Evolutionary conservation across 2,888 invertebrate genomes (phyloP).

Genomic region (Pachycephus smyrnensis): DNA sequence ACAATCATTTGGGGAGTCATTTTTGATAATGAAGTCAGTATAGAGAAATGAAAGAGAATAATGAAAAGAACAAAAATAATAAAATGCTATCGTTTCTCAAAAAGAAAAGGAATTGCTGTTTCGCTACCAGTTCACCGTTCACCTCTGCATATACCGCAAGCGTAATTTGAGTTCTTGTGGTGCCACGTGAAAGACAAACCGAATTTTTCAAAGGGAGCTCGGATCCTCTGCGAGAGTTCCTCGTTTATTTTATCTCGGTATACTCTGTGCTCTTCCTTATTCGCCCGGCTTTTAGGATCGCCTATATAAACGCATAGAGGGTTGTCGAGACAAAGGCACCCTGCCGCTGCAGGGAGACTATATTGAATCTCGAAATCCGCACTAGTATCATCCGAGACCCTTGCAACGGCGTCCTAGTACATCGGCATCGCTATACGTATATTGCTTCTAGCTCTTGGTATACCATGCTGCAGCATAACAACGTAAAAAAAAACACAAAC

Average conservation of each 20-base stretch:
- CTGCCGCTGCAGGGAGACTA: conserved; percentile 12
- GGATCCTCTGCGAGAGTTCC: neutral
- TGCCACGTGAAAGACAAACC: neutral
- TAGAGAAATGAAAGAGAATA: neutral
- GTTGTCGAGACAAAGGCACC: conserved; percentile 24
- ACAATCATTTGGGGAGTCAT: neutral
- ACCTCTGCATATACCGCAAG: neutral
- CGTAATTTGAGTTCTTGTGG: neutral
- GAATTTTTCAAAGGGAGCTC: neutral
- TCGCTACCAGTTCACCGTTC: neutral
- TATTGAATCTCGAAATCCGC: conserved; percentile 13
- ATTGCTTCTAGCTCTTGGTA: neutral
- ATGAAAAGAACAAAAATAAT: neutral
- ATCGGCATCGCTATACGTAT: neutral
- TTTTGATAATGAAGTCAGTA: neutral
- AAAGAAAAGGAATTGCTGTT: neutral
- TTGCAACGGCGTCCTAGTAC: neutral
- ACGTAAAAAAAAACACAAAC: neutral
- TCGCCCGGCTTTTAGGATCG: conserved; percentile 7
- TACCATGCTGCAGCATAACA: no score
- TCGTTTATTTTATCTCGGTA: neutral
- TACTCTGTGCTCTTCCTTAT: neutral
- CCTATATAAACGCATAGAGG: conserved; percentile 19
- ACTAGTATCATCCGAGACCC: neutral
- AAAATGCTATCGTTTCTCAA: neutral